phyloP scores from a whole-genome alignment of 2,888 invertebrate genomes.

The Pecten maximus region DNA sequence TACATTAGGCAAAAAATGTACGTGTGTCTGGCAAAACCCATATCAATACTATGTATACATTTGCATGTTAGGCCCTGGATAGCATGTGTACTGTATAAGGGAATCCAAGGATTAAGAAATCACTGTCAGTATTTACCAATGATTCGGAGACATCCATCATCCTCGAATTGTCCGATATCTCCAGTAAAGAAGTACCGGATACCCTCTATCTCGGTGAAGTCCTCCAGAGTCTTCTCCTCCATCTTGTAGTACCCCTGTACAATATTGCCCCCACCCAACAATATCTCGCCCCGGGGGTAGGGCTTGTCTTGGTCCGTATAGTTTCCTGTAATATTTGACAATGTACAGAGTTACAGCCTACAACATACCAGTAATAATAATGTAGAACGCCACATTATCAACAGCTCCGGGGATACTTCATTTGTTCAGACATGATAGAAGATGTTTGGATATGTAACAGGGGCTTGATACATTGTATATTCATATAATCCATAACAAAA shows the following conservation, averaged over 20 bases:
- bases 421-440: too few species aligned
- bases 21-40: too few species aligned
- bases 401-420: too few species aligned
- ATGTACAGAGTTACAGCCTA: not conserved
- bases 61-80: too few species aligned
- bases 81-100: too few species aligned
- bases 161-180: slow-evolving; percentile 96
- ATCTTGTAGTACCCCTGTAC: slow-evolving; percentile 97
- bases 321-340: slow-evolving; percentile 84
- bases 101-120: not conserved
- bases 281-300: slow-evolving; percentile 92
- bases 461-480: too few species aligned
- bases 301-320: slow-evolving; percentile 94
- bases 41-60: too few species aligned
- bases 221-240: slow-evolving; percentile 93
- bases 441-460: too few species aligned
- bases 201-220: slow-evolving; percentile 86
- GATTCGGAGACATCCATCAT: slow-evolving; percentile 96
- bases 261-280: slow-evolving; percentile 94
- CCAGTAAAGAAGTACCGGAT: slow-evolving; percentile 96
- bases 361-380: too few species aligned
- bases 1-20: too few species aligned
- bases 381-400: too few species aligned
- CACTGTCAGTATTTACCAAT: slow-evolving; percentile 88
- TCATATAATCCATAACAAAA: too few species aligned